Base-by-base conservation (phyloP, 2,888 invertebrate species). In the Didymodactylos carnosus region DNA sequence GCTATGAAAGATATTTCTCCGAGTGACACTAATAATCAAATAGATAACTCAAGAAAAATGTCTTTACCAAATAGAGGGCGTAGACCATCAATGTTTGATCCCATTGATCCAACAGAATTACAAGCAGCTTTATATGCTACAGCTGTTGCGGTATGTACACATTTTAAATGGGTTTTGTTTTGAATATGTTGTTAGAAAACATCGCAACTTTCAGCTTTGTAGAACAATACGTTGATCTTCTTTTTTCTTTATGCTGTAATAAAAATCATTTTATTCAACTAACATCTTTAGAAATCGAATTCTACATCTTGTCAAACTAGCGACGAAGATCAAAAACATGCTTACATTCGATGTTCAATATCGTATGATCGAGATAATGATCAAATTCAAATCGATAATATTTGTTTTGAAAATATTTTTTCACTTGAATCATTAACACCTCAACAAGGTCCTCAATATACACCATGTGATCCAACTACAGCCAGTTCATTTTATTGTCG, bases 41-140 rank as follows among this genome's bases (percentile, higher is more conserved):
- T n/a, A 1, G 62, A 62, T 35, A n/a, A n/a, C n/a, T n/a, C n/a
- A n/a, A 29, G 62, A 62, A 62, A 62, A 62, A 62, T 62, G 62
- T 62, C 62, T 35, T 35, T 62, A n/a, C 62, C 35, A 19, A n/a
- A 8, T 29, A 53, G 74, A 35, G 39, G 74, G 29, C 71, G 74
- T 23, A 51, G 74, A 62, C 71, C 74, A n/a, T 74, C 74, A 14
- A 74, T 74, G 74, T 74, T 74, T 39, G 74, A 74, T 41, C 74
- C 74, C 7, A 74, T 74, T 27, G 74, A 74, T 49, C 74, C 74
- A 2, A 74, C 71, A 29, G 74, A 74, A 40, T 27, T 74, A 39
- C 74, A 74, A 29, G 53, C 71, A 27, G 71, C 74, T 35, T 41
- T 74, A 16, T 74, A 74, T 62, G 29, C 62, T 27, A 29, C 53